Evolutionary conservation across 2,888 invertebrate genomes (phyloP).

Genomic region (Ariolimax columbianus): DNA sequence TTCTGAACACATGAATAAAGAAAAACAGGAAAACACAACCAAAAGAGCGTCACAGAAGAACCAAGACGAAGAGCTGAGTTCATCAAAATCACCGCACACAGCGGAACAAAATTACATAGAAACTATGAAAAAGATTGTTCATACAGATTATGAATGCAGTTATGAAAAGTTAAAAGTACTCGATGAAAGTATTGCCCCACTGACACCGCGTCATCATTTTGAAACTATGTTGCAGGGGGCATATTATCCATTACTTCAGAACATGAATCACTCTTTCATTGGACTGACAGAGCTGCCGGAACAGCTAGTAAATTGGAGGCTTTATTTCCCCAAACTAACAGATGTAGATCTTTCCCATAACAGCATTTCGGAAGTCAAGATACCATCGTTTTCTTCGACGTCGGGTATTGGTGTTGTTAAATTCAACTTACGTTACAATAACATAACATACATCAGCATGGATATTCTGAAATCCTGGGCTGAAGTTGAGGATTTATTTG

Average conservation of each 20-base stretch:
- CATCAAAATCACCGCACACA: not conserved
- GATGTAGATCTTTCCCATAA: constrained; percentile 42
- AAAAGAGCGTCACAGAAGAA: too few relatives aligned
- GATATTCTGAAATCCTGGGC: constrained; percentile 57
- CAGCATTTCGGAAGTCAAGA: constrained; percentile 16
- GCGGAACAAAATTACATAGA: constrained; percentile 12
- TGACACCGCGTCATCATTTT: constrained; percentile 16
- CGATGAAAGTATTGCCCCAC: constrained; percentile 42
- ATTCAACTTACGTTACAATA: constrained; percentile 59
- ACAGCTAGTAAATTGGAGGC: constrained; percentile 36
- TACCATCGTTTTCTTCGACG: not conserved
- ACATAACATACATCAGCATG: constrained; percentile 58
- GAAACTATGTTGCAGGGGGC: constrained; percentile 18
- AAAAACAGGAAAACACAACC: not conserved
- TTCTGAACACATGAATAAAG: constrained; percentile 1
- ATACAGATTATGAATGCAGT: constrained; percentile 7
- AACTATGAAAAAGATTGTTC: not conserved
- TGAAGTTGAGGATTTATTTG: constrained; percentile 57
- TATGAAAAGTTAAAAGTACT: constrained; percentile 28
- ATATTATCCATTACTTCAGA: constrained; percentile 38
- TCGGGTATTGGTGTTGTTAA: not conserved
- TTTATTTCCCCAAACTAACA: constrained; percentile 26
- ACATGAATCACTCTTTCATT: constrained; percentile 44
- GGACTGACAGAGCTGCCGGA: constrained; percentile 23
- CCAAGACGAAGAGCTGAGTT: not conserved